Percentiles rank a stretch among this genome's conserved stretches.
Conservation (phyloP, 2,888 invertebrate genomes). For the Tenthredo amoena region DNA sequence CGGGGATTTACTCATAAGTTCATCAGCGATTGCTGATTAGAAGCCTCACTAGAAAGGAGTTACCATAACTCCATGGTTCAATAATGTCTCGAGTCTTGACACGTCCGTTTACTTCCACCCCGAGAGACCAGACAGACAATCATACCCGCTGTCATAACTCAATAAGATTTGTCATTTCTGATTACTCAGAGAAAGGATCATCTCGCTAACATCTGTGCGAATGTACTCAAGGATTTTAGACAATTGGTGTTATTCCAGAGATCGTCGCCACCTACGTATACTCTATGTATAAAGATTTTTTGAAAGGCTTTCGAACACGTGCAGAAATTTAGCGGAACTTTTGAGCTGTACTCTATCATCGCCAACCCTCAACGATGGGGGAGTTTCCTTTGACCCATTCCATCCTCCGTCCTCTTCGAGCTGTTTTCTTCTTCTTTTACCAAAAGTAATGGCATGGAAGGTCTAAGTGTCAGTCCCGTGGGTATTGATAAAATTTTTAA, state of each 20-base stretch:
- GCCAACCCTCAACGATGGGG: neutral
- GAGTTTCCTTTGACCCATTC: slow-evolving; percentile 2
- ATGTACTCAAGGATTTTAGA: neutral
- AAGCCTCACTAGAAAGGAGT: neutral
- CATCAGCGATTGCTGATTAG: neutral
- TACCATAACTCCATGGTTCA: neutral
- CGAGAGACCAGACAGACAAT: neutral
- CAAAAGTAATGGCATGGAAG: slow-evolving; percentile 2
- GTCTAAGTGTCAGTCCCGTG: neutral
- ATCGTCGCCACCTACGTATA: neutral
- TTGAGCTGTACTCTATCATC: slow-evolving; percentile 11
- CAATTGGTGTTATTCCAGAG: neutral
- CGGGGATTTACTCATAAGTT: neutral
- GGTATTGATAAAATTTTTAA: neutral
- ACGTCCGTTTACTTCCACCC: neutral
- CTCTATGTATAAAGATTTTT: neutral
- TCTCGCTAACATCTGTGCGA: neutral
- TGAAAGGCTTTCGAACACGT: neutral
- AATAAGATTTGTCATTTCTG: slow-evolving; percentile 18
- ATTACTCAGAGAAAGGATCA: neutral
- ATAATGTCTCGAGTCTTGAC: neutral
- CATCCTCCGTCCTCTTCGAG: neutral
- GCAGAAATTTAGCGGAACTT: neutral
- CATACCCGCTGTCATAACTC: slow-evolving; percentile 13
- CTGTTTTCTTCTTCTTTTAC: neutral